Percentiles rank a stretch among this genome's conserved stretches.
These are phyloP conservation scores for Thyatira batis DNA, from an alignment of 2,888 invertebrate species.

Conservation along the genomic window DNA sequence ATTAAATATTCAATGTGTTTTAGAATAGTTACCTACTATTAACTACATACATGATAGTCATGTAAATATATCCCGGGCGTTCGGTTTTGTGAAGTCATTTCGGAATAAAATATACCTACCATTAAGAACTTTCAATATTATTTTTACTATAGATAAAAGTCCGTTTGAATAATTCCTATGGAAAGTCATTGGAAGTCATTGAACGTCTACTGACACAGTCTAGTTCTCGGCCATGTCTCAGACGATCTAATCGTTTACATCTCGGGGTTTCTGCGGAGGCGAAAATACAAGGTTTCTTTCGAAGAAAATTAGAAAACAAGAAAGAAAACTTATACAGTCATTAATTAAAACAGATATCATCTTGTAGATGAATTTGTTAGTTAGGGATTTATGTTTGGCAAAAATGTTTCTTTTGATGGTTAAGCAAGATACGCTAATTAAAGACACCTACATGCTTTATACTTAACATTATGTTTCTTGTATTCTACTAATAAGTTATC, in stretches of 20 bases:
- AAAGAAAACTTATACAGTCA: slow-evolving; percentile 3
- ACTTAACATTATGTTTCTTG: no score
- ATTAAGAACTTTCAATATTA: neutral
- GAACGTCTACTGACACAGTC: slow-evolving; percentile 20
- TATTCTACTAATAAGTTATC: no score
- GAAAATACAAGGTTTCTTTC: slow-evolving; percentile 8
- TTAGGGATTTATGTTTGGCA: neutral
- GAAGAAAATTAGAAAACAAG: slow-evolving; percentile 5
- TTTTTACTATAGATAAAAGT: neutral
- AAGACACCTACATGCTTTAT: no score
- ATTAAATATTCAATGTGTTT: no score
- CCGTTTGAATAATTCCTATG: neutral
- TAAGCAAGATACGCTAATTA: no score
- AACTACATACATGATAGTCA: no score
- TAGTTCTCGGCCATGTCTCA: slow-evolving; percentile 14
- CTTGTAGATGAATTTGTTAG: neutral
- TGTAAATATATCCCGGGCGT: no score
- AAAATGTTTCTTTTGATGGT: neutral
- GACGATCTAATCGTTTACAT: slow-evolving; percentile 35
- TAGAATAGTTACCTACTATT: no score
- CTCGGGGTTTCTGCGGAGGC: slow-evolving; percentile 17
- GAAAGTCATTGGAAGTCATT: slow-evolving; percentile 4
- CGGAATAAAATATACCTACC: neutral
- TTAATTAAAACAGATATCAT: slow-evolving; percentile 2
- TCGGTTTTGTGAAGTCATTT: no score